Conservation (phyloP, 64 coral and sea anemone species). For the Pocillopora damicornis region DNA sequence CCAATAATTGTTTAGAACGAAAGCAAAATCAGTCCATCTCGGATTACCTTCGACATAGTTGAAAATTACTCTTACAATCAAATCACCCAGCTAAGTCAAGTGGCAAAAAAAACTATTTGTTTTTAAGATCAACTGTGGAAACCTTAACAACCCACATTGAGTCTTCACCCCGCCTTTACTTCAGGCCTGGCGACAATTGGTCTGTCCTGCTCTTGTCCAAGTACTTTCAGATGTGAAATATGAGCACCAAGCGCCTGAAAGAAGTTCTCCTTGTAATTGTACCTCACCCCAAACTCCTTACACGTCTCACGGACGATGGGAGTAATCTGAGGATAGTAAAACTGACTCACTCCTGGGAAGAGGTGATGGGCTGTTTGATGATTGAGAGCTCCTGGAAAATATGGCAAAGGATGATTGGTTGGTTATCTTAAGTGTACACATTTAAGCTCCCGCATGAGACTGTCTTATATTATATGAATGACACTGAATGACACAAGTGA, state of each 20-base stretch:
- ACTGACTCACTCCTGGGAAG: constrained; percentile 63
- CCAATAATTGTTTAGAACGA: too few species aligned
- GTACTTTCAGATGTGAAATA: constrained; percentile 56
- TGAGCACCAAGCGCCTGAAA: constrained; percentile 56
- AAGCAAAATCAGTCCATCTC: too few species aligned
- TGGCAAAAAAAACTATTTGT: too few species aligned
- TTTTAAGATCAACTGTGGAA: not conserved
- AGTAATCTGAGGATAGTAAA: constrained; percentile 80
- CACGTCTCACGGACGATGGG: constrained; percentile 70
- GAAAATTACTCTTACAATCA: too few species aligned
- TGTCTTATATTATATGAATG: too few species aligned
- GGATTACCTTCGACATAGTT: too few species aligned
- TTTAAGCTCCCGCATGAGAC: too few species aligned
- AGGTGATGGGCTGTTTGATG: constrained; percentile 78
- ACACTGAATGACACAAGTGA: too few species aligned
- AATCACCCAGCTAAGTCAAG: too few species aligned
- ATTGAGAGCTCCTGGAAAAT: constrained; percentile 61
- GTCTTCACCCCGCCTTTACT: not conserved
- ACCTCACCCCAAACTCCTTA: constrained; percentile 76
- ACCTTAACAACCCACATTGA: too few species aligned
- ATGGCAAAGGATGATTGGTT: not conserved
- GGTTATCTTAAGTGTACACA: too few species aligned
- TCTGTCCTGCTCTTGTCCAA: constrained; percentile 31
- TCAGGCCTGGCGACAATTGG: not conserved
- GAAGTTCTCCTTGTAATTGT: constrained; percentile 62